phyloP scores from a whole-genome alignment of 2,797 vertebrate genomes.

The Pseudopleuronectes americanus region DNA sequence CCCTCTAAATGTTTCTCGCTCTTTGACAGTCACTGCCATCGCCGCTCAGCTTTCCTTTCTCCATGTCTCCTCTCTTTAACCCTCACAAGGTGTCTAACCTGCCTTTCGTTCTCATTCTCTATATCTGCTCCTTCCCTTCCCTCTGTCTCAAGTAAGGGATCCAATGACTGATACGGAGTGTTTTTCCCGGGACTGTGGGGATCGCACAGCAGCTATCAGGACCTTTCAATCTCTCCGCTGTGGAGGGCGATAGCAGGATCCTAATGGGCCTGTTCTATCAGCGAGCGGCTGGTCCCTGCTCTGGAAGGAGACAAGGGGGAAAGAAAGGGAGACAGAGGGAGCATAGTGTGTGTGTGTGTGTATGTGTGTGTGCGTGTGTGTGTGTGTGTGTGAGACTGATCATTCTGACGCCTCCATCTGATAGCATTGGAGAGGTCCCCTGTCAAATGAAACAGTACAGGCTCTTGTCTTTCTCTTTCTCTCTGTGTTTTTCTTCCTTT shows the following conservation, averaged over 20 bases:
- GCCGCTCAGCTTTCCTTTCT: constrained; percentile 45
- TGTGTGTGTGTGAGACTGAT: constrained; percentile 85
- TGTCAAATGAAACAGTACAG: constrained; percentile 93
- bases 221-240: constrained; percentile 92
- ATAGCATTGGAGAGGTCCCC: constrained; percentile 88
- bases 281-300: constrained; percentile 82
- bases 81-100: constrained; percentile 70
- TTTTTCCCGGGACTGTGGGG: constrained; percentile 88
- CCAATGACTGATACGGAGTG: constrained; percentile 89
- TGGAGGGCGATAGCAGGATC: constrained; percentile 89
- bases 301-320: constrained; percentile 71
- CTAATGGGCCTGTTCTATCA: constrained; percentile 96
- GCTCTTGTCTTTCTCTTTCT: constrained; percentile 79
- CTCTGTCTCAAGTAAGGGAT: constrained; percentile 87
- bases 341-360: constrained; percentile 55
- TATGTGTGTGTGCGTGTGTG: constrained; percentile 75
- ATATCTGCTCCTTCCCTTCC: constrained; percentile 48
- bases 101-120: constrained; percentile 59
- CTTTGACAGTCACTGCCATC: constrained; percentile 64
- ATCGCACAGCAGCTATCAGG: constrained; percentile 86
- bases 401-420: constrained; percentile 88
- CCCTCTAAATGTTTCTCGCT: constrained; percentile 46
- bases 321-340: constrained; percentile 55
- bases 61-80: constrained; percentile 61
- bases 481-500: constrained; percentile 42